A percentile compares a stretch with the other conserved stretches of the same genome.
Evolutionary conservation across 2,888 invertebrate species (phyloP).

Genomic region (Dryocosmus kuriphilus): DNA sequence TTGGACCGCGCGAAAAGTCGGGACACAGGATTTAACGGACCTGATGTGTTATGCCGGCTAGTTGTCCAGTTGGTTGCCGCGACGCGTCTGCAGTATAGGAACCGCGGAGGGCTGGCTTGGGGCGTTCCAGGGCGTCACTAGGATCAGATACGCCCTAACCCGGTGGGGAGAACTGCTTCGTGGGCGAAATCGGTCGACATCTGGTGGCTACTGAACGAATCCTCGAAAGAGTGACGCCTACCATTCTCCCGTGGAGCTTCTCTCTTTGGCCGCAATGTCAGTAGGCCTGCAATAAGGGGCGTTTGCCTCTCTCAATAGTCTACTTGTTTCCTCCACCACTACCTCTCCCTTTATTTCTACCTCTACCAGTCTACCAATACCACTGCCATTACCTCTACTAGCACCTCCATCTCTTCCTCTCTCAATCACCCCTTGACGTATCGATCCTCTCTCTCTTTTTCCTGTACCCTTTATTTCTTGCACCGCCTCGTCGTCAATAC

Average conservation of each 20-base stretch:
- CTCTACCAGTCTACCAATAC: background rate
- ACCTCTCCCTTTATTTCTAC: conserved; percentile 31
- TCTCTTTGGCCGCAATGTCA: conserved; percentile 42
- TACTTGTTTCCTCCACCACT: conserved; percentile 23
- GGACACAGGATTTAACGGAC: conserved; percentile 68
- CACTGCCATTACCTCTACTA: background rate
- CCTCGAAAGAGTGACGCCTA: conserved; percentile 39
- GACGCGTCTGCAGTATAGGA: conserved; percentile 73
- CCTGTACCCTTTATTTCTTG: background rate
- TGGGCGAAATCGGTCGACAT: conserved; percentile 50
- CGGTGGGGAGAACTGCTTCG: conserved; percentile 30
- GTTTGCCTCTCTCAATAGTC: conserved; percentile 46
- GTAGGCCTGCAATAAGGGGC: conserved; percentile 27
- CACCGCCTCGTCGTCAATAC: background rate
- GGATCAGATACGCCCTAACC: conserved; percentile 35
- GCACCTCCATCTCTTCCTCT: background rate
- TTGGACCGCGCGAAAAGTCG: conserved; percentile 49
- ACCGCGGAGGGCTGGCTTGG: conserved; percentile 67
- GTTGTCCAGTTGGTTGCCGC: conserved; percentile 76
- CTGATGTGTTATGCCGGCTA: conserved; percentile 67
- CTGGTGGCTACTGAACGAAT: conserved; percentile 51
- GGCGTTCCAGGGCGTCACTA: conserved; percentile 66
- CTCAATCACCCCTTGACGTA: conserved; percentile 21
- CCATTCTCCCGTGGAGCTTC: conserved; percentile 45
- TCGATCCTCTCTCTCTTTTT: background rate